Percentiles rank a stretch among this genome's conserved stretches.
phyloP scores from a whole-genome alignment of 2,888 invertebrate species.

The Xestia sexstrigata region DNA sequence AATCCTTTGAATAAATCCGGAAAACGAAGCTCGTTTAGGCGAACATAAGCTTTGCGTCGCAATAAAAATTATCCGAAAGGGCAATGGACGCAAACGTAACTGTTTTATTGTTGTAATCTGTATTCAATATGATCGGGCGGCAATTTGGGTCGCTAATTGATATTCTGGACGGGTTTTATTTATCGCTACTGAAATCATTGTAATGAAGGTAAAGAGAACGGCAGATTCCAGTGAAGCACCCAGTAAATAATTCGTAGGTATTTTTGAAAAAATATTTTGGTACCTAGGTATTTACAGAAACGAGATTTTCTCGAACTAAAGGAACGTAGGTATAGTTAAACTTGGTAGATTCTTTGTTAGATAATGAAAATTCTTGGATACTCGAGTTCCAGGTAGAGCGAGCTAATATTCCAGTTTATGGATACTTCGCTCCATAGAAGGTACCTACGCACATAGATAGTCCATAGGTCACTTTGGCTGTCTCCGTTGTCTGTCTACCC shows the following conservation, averaged over 20 bases:
- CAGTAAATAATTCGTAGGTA: not conserved
- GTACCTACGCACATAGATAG: not conserved
- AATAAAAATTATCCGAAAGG: constrained; percentile 38
- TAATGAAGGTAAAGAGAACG: not conserved
- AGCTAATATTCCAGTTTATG: not conserved
- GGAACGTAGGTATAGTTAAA: not conserved
- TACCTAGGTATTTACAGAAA: not conserved
- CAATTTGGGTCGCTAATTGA: constrained; percentile 31
- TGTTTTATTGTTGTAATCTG: constrained; percentile 31
- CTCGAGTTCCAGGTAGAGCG: not conserved
- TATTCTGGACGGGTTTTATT: constrained; percentile 37
- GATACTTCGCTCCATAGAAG: not conserved
- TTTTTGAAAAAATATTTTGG: not conserved
- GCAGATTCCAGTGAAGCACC: not conserved
- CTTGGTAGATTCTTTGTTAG: not conserved
- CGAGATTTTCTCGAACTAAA: not conserved
- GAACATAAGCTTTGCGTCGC: constrained; percentile 26
- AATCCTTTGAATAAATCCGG: constrained; percentile 54
- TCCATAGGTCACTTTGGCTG: not conserved
- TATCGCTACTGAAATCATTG: constrained; percentile 6
- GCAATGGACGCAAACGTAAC: constrained; percentile 19
- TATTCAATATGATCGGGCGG: constrained; percentile 39
- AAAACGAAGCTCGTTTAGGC: constrained; percentile 18
- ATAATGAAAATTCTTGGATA: not conserved
- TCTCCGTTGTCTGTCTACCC: not conserved